Conservation (phyloP, 2,888 invertebrate genomes). For the Drosophila prostipennis region DNA sequence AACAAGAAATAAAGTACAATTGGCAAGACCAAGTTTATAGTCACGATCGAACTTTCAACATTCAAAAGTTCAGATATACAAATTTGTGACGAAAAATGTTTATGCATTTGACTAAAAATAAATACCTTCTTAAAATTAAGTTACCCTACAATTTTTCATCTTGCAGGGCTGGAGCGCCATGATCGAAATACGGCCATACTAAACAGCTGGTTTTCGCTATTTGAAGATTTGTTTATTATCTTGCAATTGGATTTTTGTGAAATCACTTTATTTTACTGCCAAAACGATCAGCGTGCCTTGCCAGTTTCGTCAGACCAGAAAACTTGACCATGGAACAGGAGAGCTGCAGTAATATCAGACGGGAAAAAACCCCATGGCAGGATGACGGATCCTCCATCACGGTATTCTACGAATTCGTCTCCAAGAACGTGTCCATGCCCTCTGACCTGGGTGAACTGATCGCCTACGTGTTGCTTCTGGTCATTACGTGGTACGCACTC, state of each 20-base stretch:
- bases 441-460: slow-evolving; percentile 60
- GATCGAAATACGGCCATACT: slow-evolving; percentile 20
- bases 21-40: no score
- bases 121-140: no score
- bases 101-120: no score
- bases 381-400: slow-evolving; percentile 23
- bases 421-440: slow-evolving; percentile 63
- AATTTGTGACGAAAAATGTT: no score
- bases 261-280: background rate
- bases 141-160: background rate
- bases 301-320: background rate
- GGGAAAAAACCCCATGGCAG: slow-evolving; percentile 12
- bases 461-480: slow-evolving; percentile 63
- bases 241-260: background rate
- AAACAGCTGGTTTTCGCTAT: slow-evolving; percentile 15
- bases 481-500: slow-evolving; percentile 71
- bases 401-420: slow-evolving; percentile 66
- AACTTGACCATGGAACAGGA: slow-evolving; percentile 2
- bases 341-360: background rate
- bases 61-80: no score
- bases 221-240: slow-evolving; percentile 1
- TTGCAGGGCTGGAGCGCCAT: background rate
- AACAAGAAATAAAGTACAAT: no score
- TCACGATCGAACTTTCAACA: no score
- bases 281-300: slow-evolving; percentile 4